Conservation (phyloP, 2,797 vertebrate genomes). For the Mallotus villosus region DNA sequence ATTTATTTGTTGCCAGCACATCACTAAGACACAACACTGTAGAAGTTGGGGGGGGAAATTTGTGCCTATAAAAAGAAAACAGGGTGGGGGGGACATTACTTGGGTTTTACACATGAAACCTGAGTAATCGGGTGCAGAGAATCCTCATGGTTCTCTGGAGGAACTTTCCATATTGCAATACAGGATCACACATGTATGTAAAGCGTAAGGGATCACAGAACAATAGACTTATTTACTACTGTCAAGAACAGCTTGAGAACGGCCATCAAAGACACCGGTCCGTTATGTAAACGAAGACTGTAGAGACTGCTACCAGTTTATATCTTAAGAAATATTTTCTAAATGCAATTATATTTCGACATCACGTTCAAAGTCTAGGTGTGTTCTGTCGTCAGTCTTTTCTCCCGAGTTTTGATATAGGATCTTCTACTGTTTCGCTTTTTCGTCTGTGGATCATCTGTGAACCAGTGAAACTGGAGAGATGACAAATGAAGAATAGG, state of each 20-base stretch:
- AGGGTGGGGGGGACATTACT: slow-evolving; percentile 61
- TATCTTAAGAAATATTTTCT: slow-evolving; percentile 72
- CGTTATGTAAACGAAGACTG: slow-evolving; percentile 61
- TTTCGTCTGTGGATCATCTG: slow-evolving; percentile 6
- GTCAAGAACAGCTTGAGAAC: slow-evolving; percentile 60
- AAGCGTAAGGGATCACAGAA: slow-evolving; percentile 49
- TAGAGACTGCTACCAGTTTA: slow-evolving; percentile 71
- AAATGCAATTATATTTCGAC: slow-evolving; percentile 72
- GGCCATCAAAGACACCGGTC: slow-evolving; percentile 57
- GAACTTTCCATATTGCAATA: slow-evolving; percentile 84
- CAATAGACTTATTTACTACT: slow-evolving; percentile 73
- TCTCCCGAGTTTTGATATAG: slow-evolving; percentile 21
- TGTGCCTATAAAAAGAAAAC: slow-evolving; percentile 80
- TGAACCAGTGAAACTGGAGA: slow-evolving; percentile 20
- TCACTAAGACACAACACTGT: slow-evolving; percentile 99
- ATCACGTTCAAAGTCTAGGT: slow-evolving; percentile 55
- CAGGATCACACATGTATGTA: slow-evolving; percentile 74
- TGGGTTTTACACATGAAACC: slow-evolving; percentile 72
- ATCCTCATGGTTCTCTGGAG: slow-evolving; percentile 68
- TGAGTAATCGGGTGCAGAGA: slow-evolving; percentile 57
- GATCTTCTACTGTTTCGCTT: slow-evolving; percentile 1
- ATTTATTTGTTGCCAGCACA: slow-evolving; percentile 84
- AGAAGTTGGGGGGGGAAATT: slow-evolving; percentile 84
- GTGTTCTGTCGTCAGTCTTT: slow-evolving; percentile 58
- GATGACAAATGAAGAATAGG: too few relatives aligned